phyloP scores from a whole-genome alignment of 2,797 vertebrate genomes.

The Cetoscarus ocellatus region DNA sequence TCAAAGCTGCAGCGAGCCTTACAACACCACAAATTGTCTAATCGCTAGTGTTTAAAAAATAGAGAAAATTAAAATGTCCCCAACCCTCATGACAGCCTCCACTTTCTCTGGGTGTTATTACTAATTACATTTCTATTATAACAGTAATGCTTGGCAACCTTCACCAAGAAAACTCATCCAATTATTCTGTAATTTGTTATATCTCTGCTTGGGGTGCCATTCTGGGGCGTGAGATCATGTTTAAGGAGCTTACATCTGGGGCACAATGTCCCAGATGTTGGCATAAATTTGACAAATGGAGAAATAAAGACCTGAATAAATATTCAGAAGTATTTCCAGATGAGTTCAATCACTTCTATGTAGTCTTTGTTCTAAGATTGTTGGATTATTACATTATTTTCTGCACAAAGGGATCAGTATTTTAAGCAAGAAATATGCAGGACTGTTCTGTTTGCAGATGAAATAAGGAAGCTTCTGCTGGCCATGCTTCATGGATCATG shows the following conservation, averaged over 20 bases:
- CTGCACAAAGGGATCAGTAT: neutral
- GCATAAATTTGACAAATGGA: constrained; percentile 23
- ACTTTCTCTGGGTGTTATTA: constrained; percentile 75
- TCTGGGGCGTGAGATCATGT: constrained; percentile 43
- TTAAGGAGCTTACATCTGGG: constrained; percentile 42
- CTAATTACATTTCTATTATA: constrained; percentile 83
- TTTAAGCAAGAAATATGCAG: neutral
- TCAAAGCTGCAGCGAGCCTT: constrained; percentile 68
- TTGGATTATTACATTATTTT: neutral
- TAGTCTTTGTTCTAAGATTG: neutral
- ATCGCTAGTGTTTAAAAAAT: constrained; percentile 63
- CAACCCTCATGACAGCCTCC: constrained; percentile 61
- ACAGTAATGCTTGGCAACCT: constrained; percentile 73
- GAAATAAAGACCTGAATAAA: constrained; percentile 9
- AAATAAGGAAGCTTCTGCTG: neutral
- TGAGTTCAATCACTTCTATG: constrained; percentile 29
- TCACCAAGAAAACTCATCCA: constrained; percentile 70
- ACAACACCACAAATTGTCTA: constrained; percentile 77
- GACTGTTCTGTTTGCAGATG: neutral
- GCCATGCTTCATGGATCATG: constrained; percentile 1
- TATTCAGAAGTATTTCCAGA: constrained; percentile 15
- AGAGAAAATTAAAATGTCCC: constrained; percentile 75
- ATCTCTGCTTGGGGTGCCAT: constrained; percentile 65
- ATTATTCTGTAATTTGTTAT: constrained; percentile 78
- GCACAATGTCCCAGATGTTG: constrained; percentile 46